Percentiles rank a stretch among this genome's conserved stretches.
Evolutionary conservation across 2,888 invertebrate species (phyloP).

Genomic region (Drosophila pseudotakahashii): DNA sequence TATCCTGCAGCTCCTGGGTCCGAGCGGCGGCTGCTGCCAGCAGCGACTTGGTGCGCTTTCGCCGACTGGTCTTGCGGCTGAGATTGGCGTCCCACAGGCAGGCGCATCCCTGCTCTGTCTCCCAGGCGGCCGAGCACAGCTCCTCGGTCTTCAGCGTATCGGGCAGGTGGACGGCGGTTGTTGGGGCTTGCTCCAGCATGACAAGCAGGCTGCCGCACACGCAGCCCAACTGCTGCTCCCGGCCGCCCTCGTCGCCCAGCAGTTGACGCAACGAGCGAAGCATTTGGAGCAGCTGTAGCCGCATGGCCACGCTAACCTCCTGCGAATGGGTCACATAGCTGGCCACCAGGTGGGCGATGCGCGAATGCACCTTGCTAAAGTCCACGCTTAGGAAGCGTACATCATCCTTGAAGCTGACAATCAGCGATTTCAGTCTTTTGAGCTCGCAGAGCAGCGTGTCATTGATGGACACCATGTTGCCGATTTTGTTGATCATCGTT

Average conservation of each 20-base stretch:
- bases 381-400: conserved; percentile 87
- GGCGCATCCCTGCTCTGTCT: conserved; percentile 86
- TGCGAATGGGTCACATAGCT: conserved; percentile 85
- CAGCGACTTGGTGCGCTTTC: conserved; percentile 83
- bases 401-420: conserved; percentile 89
- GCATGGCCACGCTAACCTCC: conserved; percentile 57
- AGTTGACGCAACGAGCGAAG: conserved; percentile 65
- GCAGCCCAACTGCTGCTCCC: conserved; percentile 84
- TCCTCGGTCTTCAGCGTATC: conserved; percentile 86
- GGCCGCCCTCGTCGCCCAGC: conserved; percentile 81
- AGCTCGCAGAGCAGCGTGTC: conserved; percentile 88
- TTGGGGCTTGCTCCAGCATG: conserved; percentile 70
- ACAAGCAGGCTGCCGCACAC: conserved; percentile 83
- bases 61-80: conserved; percentile 83
- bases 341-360: conserved; percentile 87
- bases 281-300: conserved; percentile 68
- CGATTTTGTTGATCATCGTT: conserved; percentile 86
- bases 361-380: conserved; percentile 88
- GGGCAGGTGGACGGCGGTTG: conserved; percentile 68
- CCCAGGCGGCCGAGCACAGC: conserved; percentile 87
- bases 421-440: conserved; percentile 88
- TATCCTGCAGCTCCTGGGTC: neutral
- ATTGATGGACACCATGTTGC: conserved; percentile 86
- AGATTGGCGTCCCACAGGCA: conserved; percentile 86
- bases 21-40: conserved; percentile 56